Base-by-base conservation (phyloP, 1,140 invertebrate species). In the Drosophila virilis region DNA sequence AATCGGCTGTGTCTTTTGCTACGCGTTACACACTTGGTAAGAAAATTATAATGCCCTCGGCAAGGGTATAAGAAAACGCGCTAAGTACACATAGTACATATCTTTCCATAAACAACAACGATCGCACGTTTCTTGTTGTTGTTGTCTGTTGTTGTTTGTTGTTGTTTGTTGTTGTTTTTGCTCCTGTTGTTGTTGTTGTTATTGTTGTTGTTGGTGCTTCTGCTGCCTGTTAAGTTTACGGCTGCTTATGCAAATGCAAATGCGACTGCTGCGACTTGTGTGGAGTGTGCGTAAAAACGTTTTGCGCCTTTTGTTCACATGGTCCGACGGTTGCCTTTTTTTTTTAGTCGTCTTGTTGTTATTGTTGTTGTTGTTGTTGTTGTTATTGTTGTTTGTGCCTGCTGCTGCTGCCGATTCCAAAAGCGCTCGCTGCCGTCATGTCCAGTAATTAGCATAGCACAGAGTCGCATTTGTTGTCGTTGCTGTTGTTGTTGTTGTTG, bases 361-460 rank as follows among this genome's bases (percentile, higher is more conserved):
- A 51, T 35, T 70, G 28, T 32, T 42, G 61, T 12, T 45, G 42
- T 57, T 64, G n/a, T n/a, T n/a, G n/a, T 32, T 50, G 33, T 43
- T 61, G 48, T 69, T 65, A 65, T 70, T 77, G 69, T 22, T 48
- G 67, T 45, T 48, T 43, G 38, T 61, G 59, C 28, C 12, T 60
- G 55, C 46, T 74, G 50, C 33, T 65, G 61, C 22, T 60, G 55
- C 28, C 66, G 74, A 62, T 74, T 74, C 78, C 70, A 70, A 79
- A 77, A 80, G 57, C 78, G 45, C 58, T 77, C 66, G 71, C 64
- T 81, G 82, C 72, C 71, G 83, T 86, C 83, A 82, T 86, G 82
- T 86, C 79, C 83, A 86, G 83, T 86, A 86, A 86, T 86, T 86
- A 86, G 83, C 83, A 86, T 86, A 86, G 82, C 80, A 82, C 80